Percentiles rank a stretch among this genome's conserved stretches.
Conservation (phyloP, 2,888 invertebrate species). For the Heteromurus nitidus region DNA sequence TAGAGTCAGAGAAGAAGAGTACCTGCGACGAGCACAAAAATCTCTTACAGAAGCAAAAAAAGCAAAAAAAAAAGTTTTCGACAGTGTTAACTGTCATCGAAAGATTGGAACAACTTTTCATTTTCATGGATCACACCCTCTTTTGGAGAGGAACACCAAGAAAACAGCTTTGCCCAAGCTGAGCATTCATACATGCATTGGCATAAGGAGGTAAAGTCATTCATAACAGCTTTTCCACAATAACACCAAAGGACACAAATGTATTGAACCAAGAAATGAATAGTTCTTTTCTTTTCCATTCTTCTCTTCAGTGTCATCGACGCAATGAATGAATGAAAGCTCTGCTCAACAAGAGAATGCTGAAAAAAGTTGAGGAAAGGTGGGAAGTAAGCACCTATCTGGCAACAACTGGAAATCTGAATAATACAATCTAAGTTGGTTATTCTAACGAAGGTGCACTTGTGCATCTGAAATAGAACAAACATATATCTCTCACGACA, state of each 20-base stretch:
- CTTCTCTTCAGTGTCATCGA: constrained; percentile 47
- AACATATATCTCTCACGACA: too few relatives aligned
- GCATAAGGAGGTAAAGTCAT: too few relatives aligned
- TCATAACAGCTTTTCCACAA: too few relatives aligned
- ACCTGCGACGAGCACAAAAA: too few relatives aligned
- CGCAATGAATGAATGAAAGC: constrained; percentile 39
- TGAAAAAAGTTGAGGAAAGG: constrained; percentile 22
- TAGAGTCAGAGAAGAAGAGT: too few relatives aligned
- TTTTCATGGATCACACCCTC: constrained; percentile 52
- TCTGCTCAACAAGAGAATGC: constrained; percentile 27
- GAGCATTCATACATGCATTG: too few relatives aligned
- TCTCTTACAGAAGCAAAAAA: too few relatives aligned
- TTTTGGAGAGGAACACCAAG: too few relatives aligned
- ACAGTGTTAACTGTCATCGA: constrained; percentile 53
- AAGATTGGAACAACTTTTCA: constrained; percentile 64
- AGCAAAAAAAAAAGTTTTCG: constrained; percentile 26
- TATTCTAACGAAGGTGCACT: not conserved
- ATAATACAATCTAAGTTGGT: too few relatives aligned
- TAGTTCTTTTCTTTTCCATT: constrained; percentile 23
- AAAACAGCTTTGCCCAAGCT: not conserved
- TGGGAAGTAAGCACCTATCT: too few relatives aligned
- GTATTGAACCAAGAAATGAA: not conserved
- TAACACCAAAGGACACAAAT: not conserved
- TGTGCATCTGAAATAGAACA: too few relatives aligned
- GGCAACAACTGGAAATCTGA: too few relatives aligned